Evolutionary conservation across 2,797 vertebrate genomes (phyloP).

Genomic region (Carduelis carduelis): DNA sequence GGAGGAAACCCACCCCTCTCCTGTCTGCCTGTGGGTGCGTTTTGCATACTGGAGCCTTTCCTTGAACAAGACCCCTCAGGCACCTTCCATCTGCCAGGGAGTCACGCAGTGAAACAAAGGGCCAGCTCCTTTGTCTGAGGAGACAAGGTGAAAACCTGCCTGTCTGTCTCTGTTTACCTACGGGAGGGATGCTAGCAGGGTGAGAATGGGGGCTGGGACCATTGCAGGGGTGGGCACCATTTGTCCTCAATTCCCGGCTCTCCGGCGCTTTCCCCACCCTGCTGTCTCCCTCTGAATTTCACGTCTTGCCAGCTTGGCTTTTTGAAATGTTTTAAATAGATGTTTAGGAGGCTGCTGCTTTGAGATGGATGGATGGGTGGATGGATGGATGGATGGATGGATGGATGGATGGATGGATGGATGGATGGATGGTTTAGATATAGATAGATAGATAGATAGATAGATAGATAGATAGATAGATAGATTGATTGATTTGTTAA

Average conservation of each 20-base stretch:
- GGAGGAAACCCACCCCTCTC: not conserved
- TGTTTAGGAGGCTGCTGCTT: not conserved
- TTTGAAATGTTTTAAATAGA: constrained; percentile 6
- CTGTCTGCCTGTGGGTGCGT: not conserved
- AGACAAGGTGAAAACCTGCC: constrained; percentile 68
- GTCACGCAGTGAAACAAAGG: constrained; percentile 48
- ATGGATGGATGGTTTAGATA: not conserved
- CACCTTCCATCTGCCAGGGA: constrained; percentile 54
- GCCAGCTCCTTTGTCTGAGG: constrained; percentile 53
- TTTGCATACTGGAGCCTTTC: constrained; percentile 50
- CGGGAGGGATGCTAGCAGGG: constrained; percentile 56
- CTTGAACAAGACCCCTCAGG: constrained; percentile 59
- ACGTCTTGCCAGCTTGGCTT: not conserved
- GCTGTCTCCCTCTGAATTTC: not conserved
- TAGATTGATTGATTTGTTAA: too few relatives aligned
- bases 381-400: not conserved
- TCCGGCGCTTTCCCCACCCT: not conserved
- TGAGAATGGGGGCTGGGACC: constrained; percentile 57
- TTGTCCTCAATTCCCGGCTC: constrained; percentile 50
- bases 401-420: not conserved
- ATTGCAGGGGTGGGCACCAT: constrained; percentile 19
- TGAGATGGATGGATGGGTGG: not conserved
- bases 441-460: not conserved
- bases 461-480: not conserved
- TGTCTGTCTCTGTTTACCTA: constrained; percentile 62